Conservation (phyloP, 2,888 invertebrate species). For the Scaptodrosophila latifasciaeformis region DNA sequence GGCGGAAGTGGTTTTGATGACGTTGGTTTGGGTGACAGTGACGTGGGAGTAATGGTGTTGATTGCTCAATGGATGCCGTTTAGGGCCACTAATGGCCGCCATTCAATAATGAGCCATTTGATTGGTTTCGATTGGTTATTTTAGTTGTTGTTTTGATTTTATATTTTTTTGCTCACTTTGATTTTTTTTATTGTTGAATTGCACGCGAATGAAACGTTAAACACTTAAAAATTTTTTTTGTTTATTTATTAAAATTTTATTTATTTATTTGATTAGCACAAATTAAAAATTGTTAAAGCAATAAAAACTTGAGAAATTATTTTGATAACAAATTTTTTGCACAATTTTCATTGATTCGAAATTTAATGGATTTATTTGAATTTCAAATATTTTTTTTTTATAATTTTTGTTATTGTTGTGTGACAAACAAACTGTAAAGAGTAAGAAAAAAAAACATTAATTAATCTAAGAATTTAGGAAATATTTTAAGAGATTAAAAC, state of each 20-base stretch:
- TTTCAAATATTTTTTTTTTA: no score
- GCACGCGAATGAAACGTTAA: constrained; percentile 17
- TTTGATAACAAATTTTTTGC: not conserved
- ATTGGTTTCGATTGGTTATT: constrained; percentile 19
- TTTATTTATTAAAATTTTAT: constrained; percentile 5
- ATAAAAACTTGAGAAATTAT: not conserved
- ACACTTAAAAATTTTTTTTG: not conserved
- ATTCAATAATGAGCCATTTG: constrained; percentile 75
- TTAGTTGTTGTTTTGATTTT: constrained; percentile 21
- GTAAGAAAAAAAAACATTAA: not conserved
- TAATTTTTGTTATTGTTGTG: constrained; percentile 5
- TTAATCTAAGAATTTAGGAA: no score
- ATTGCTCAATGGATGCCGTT: constrained; percentile 79
- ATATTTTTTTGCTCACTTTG: constrained; percentile 4
- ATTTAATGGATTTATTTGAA: no score
- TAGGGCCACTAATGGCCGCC: constrained; percentile 91
- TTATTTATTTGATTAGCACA: not conserved
- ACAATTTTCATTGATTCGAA: no score
- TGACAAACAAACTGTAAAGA: constrained; percentile 18
- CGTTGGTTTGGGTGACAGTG: constrained; percentile 76
- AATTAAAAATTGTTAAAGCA: constrained; percentile 1
- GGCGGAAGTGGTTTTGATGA: constrained; percentile 24
- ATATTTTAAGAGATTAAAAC: no score
- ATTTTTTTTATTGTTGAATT: constrained; percentile 26
- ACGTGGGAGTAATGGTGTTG: constrained; percentile 59